Conservation (phyloP, 2,888 invertebrate species). For the Drosophila kambysellisi region DNA sequence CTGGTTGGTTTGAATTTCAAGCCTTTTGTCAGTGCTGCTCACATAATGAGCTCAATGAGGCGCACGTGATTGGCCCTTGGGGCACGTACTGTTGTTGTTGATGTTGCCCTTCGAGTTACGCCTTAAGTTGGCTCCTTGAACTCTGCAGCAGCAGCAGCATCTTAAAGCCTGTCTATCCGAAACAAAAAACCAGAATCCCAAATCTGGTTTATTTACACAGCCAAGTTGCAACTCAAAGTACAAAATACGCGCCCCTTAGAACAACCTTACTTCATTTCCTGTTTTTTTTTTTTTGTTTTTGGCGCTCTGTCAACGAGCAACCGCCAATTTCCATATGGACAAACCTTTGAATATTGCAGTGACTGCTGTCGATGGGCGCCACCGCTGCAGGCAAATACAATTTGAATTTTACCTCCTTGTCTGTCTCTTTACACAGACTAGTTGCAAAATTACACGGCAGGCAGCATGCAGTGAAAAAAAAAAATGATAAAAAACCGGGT, state of each 20-base stretch:
- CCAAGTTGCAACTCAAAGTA: slow-evolving; percentile 32
- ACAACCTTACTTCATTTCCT: not conserved
- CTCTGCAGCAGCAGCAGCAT: slow-evolving; percentile 12
- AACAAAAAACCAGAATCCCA: slow-evolving; percentile 15
- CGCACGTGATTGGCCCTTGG: slow-evolving; percentile 69
- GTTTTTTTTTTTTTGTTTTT: not conserved
- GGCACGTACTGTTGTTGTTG: slow-evolving; percentile 63
- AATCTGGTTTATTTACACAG: slow-evolving; percentile 59
- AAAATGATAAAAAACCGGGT: not conserved
- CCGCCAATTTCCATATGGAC: slow-evolving; percentile 69
- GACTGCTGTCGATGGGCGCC: slow-evolving; percentile 60
- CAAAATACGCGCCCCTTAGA: slow-evolving; percentile 21
- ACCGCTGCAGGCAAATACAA: slow-evolving; percentile 61
- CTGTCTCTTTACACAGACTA: slow-evolving; percentile 29
- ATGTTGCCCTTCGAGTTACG: slow-evolving; percentile 12
- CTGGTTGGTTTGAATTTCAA: slow-evolving; percentile 46
- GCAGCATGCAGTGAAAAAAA: slow-evolving; percentile 14
- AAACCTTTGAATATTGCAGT: slow-evolving; percentile 69
- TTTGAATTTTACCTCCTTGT: slow-evolving; percentile 51
- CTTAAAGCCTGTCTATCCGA: slow-evolving; percentile 27
- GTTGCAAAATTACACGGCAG: slow-evolving; percentile 65
- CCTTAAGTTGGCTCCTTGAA: slow-evolving; percentile 37
- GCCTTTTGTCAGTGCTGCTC: slow-evolving; percentile 52
- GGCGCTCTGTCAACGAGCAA: slow-evolving; percentile 27
- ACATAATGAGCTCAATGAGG: slow-evolving; percentile 73